Evolutionary conservation across 2,888 invertebrate genomes (phyloP), one percentile per base, ranked within the genome.

Genomic region (Andrena minutula): DNA sequence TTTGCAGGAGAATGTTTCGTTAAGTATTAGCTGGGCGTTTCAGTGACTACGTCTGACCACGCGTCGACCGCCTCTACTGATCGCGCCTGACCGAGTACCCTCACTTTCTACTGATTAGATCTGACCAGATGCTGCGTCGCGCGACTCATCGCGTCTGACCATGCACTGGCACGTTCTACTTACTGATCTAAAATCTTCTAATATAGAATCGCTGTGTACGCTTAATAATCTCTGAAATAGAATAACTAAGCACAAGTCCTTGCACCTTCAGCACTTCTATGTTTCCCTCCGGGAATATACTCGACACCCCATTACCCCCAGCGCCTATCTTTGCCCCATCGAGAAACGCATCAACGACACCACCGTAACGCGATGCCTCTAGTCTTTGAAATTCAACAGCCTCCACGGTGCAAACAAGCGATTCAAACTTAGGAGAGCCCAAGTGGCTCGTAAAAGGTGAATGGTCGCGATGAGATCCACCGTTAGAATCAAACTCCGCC

Each of bases 361-460:
- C 28, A 41, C 41, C n/a, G 16, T 16, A 23, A 26, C 56, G 1
- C 3, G 41, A 12, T 20, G 28, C 23, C 28, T 28, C 28, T 35
- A 28, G 47, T 70, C 35, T 58, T 58, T 41, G 26, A 58, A 70
- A 47, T 58, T 28, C 41, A 23, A n/a, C 53, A 28, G 30, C 56
- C 35, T 16, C 56, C 35, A 41, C 26, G 56, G 58, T n/a, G 12
- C 69, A 58, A 20, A 0, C 12, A n/a, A 28, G 41, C 47, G 30
- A 71, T 71, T 71, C 20, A 60, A 71, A 60, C 58, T 58, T 41
- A 28, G 47, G 28, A n/a, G 47, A n/a, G 8, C 49, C 65, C 47
- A 10, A 66, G 30, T 41, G 74, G 41, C 20, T 83, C 75, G 79
- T 82, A 77, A 83, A 83, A 75, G 53, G 68, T 64, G 60, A 79